These are phyloP conservation scores for Echiichthys vipera DNA, from an alignment of 2,797 vertebrate genomes.

Conservation along the genomic window DNA sequence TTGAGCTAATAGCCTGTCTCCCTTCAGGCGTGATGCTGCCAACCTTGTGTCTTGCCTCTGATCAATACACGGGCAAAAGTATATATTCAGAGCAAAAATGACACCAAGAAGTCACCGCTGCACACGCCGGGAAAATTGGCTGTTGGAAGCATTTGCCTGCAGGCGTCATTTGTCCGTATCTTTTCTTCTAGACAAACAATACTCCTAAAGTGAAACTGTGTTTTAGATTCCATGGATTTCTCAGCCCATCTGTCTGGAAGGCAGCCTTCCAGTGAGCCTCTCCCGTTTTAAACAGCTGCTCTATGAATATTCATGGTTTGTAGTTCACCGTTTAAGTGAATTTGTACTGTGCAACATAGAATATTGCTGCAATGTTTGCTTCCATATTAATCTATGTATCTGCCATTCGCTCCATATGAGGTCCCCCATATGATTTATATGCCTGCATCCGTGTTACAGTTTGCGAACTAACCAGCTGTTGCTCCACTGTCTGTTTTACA, in stretches of 20 bases:
- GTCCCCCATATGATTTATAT: not conserved
- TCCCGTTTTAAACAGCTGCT: slow-evolving; percentile 63
- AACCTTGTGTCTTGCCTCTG: slow-evolving; percentile 14
- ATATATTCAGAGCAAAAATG: slow-evolving; percentile 46
- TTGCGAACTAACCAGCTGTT: slow-evolving; percentile 20
- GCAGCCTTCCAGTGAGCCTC: slow-evolving; percentile 59
- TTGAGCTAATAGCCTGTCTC: slow-evolving; percentile 4
- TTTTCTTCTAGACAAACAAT: slow-evolving; percentile 33
- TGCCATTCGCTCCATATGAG: not conserved
- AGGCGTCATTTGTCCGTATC: slow-evolving; percentile 36
- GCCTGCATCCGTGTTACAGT: not conserved
- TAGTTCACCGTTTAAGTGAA: not conserved
- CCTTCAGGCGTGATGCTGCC: slow-evolving; percentile 21
- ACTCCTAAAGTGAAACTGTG: slow-evolving; percentile 28
- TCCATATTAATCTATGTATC: not conserved
- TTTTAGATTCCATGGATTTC: slow-evolving; percentile 49
- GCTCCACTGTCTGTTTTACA: slow-evolving; percentile 58
- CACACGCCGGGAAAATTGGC: slow-evolving; percentile 26
- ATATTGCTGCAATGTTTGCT: not conserved
- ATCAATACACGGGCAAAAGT: slow-evolving; percentile 42
- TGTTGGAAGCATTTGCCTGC: slow-evolving; percentile 28
- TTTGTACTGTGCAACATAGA: slow-evolving; percentile 3
- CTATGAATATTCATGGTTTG: slow-evolving; percentile 55
- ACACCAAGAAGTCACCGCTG: slow-evolving; percentile 20
- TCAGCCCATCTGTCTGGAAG: slow-evolving; percentile 44